Conservation (phyloP, 2,888 invertebrate species). For the Galerucella nymphaeae region DNA sequence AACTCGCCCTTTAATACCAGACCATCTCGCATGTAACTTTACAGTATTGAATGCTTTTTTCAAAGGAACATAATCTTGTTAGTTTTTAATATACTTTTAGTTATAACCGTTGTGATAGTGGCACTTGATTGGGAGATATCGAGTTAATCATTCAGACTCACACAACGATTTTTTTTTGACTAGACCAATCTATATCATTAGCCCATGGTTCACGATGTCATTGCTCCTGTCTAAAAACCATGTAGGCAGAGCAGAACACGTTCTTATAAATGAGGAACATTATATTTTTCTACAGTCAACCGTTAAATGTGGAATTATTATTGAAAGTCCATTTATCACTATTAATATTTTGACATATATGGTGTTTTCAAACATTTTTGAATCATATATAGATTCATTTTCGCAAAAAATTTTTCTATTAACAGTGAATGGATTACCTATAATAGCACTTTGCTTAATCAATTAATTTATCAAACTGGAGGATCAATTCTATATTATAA, state of each 20-base stretch:
- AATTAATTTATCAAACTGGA: no score
- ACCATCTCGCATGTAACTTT: constrained; percentile 54
- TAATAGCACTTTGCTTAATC: no score
- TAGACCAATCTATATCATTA: constrained; percentile 59
- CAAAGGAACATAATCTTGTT: constrained; percentile 64
- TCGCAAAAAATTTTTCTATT: no score
- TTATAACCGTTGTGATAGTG: constrained; percentile 53
- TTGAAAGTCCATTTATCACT: no score
- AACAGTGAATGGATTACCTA: no score
- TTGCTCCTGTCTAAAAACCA: constrained; percentile 55
- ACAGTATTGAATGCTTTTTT: constrained; percentile 64
- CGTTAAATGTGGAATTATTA: neutral
- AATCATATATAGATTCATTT: no score
- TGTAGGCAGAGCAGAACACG: constrained; percentile 49
- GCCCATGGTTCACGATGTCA: constrained; percentile 57
- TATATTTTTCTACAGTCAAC: neutral
- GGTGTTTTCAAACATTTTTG: neutral
- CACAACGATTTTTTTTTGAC: constrained; percentile 55
- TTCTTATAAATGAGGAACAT: neutral
- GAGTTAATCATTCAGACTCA: constrained; percentile 55
- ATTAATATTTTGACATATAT: neutral
- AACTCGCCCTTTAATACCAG: constrained; percentile 66
- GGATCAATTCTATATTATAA: no score
- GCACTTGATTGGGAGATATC: constrained; percentile 66
- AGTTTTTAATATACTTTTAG: constrained; percentile 49